phyloP scores from a whole-genome alignment of 2,888 invertebrate species.

The Apoderus coryli region DNA sequence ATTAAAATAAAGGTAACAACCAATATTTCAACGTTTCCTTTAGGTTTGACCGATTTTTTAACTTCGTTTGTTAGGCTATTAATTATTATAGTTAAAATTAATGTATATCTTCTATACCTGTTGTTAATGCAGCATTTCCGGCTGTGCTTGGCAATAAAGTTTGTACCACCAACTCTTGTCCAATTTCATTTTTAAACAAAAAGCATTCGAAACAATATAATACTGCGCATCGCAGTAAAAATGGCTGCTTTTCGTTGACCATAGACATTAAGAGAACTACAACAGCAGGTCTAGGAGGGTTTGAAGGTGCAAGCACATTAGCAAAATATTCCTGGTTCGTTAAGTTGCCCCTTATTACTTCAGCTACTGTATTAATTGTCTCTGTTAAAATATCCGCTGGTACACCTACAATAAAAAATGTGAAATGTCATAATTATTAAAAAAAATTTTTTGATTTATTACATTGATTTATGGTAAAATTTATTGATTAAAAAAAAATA shows the following conservation, averaged over 20 bases:
- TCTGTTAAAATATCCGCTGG: slow-evolving; percentile 94
- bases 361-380: slow-evolving; percentile 86
- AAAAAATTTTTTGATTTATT: too few species aligned
- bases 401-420: too few species aligned
- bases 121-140: slow-evolving; percentile 45
- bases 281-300: slow-evolving; percentile 85
- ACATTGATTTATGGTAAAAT: too few species aligned
- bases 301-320: slow-evolving; percentile 80
- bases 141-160: slow-evolving; percentile 80
- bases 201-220: slow-evolving; percentile 96
- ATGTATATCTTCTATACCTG: too few species aligned
- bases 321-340: slow-evolving; percentile 87
- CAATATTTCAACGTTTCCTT: too few species aligned
- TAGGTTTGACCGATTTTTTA: too few species aligned
- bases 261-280: slow-evolving; percentile 94
- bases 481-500: too few species aligned
- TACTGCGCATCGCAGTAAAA: slow-evolving; percentile 77
- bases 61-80: too few species aligned
- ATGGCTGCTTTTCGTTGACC: slow-evolving; percentile 96
- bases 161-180: slow-evolving; percentile 77
- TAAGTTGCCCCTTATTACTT: slow-evolving; percentile 81
- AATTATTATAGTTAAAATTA: too few species aligned
- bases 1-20: too few species aligned
- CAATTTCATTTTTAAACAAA: slow-evolving; percentile 80
- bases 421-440: too few species aligned